A percentile compares a stretch with the other conserved stretches of the same genome.
phyloP scores from a whole-genome alignment of 2,888 invertebrate genomes.

The Phortica okadai region DNA sequence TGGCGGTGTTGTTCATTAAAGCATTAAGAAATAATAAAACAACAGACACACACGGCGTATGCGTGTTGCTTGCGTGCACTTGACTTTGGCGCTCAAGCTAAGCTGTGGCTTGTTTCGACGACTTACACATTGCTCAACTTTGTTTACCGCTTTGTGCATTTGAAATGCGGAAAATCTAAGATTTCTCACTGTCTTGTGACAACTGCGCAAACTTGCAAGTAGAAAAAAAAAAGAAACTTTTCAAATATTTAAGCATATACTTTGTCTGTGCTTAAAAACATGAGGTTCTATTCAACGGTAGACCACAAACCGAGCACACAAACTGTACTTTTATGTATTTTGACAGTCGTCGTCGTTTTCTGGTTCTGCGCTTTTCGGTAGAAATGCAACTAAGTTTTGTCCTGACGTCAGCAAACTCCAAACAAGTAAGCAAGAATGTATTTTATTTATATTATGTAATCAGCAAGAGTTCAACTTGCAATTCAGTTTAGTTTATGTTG shows the following conservation, averaged over 20 bases:
- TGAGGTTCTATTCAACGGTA: conserved; percentile 33
- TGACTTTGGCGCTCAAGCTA: too few species aligned
- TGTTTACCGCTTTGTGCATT: too few species aligned
- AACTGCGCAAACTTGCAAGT: conserved; percentile 42
- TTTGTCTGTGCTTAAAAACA: conserved; percentile 32
- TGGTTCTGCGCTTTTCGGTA: background rate
- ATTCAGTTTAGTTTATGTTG: too few species aligned
- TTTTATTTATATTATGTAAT: conserved; percentile 8
- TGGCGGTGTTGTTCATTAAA: conserved; percentile 3
- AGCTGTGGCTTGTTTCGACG: too few species aligned
- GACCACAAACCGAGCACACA: conserved; percentile 4
- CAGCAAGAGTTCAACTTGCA: background rate
- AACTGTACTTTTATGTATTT: background rate
- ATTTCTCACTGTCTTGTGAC: conserved; percentile 51
- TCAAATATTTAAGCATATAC: conserved; percentile 64
- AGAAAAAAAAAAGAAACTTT: conserved; percentile 53
- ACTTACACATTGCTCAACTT: too few species aligned
- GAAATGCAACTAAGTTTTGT: background rate
- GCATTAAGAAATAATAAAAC: background rate
- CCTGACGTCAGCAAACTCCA: background rate
- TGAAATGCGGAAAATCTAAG: conserved; percentile 41
- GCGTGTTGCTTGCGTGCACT: conserved; percentile 32
- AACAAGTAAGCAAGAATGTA: background rate
- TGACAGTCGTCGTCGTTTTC: background rate
- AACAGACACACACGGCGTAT: conserved; percentile 47